phyloP scores from a whole-genome alignment of 2,888 invertebrate species.

The Panorpa germanica region DNA sequence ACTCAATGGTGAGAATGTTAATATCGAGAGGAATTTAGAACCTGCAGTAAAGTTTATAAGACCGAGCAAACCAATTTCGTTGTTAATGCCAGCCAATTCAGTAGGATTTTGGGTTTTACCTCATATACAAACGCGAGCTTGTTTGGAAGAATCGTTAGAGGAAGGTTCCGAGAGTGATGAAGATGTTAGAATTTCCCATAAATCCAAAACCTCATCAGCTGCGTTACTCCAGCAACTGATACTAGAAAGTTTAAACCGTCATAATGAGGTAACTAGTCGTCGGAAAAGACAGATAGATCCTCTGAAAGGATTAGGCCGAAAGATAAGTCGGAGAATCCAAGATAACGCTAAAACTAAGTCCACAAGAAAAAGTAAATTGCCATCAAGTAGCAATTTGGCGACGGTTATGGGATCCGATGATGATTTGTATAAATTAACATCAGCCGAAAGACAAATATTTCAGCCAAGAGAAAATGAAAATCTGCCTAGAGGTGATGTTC shows the following conservation, averaged over 20 bases:
- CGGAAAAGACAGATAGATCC: neutral
- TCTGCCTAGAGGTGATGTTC: conserved; percentile 13
- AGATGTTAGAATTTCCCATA: neutral
- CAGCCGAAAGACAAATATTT: conserved; percentile 8
- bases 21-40: conserved; percentile 33
- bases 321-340: conserved; percentile 1
- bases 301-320: neutral
- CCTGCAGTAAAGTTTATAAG: conserved; percentile 31
- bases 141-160: conserved; percentile 15
- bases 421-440: conserved; percentile 4
- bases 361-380: conserved; percentile 2
- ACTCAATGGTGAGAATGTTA: conserved; percentile 42
- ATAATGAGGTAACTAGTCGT: too few relatives aligned
- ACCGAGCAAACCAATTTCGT: conserved; percentile 30
- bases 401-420: too few relatives aligned
- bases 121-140: conserved; percentile 34
- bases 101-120: conserved; percentile 62
- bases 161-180: neutral
- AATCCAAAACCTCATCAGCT: conserved; percentile 10
- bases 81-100: conserved; percentile 42
- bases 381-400: neutral
- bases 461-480: conserved; percentile 11
- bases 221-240: conserved; percentile 11
- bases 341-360: too few relatives aligned
- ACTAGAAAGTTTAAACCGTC: conserved; percentile 4